Evolutionary conservation across 2,888 invertebrate species (phyloP), one percentile per base, ranked within the genome.

Genomic region (Salticus scenicus): DNA sequence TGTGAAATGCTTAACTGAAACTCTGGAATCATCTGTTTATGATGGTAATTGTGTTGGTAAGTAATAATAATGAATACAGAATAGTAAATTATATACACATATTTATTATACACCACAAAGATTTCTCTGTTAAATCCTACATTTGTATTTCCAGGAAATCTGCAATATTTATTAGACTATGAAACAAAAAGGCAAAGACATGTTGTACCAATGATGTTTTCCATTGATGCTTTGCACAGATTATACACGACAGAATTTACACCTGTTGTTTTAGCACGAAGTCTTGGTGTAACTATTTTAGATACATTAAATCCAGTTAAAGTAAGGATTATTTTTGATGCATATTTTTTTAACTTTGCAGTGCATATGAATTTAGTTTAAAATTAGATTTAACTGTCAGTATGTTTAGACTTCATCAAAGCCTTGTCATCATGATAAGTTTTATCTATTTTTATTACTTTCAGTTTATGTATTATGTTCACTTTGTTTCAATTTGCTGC

Each of bases 161-260:
- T 94, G 30, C 92, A 92, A 24, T 94, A 95, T 92, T 92, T 99
- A 82, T 92, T 94, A 77, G 93, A 94, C 88, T 99, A 98, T 90
- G 98, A 99, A 92, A 95, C 94, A 1, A 91, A 93, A 70, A 93
- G 98, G 20, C 96, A 98, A 90, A 92, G 95, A 28, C 95, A 96
- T 90, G 98, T 98, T 91, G 93, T 98, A 30, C 97, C 98, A 0
- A 95, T 96, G 0, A 95, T 98, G 94, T 91, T 96, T 17, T 95
- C 95, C 0, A 94, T 98, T 2, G 98, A 99, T 91, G 95, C 95
- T 7, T 92, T 99, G 67, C 96, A 98, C 90, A 93, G 95, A 67
- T 92, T 99, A 8, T 98, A 98, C 91, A 93, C 94, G 80, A 94
- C 94, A 10, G 89, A 89, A 8, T 88, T 87, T 64, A 85, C 88